Evolutionary conservation across 2,797 vertebrate species (phyloP), one percentile per base, ranked within the genome.

Genomic region (Typhlichthys eigenmanni): DNA sequence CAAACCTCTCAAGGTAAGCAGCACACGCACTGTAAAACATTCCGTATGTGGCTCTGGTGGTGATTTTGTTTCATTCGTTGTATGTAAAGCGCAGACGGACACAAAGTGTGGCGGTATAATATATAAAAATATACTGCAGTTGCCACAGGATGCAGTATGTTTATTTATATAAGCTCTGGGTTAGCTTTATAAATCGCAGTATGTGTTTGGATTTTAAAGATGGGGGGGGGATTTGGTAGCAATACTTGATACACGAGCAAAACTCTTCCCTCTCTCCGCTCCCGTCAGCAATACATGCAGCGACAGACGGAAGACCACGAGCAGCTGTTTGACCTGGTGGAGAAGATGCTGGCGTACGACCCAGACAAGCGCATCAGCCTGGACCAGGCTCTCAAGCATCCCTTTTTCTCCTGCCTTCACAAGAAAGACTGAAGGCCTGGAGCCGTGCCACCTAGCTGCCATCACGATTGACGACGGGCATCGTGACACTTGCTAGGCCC

Each of bases 321-420:
- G 55, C 87, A 91, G 66, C 91, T 96, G 13, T 98, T 95, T 81
- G 93, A 96, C 83, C 92, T 97, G 59, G 85, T 96, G 19, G 75
- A 92, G 75, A 95, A 92, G 81, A 94, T 96, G 95, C 57, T 99
- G 88, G 92, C 93, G 14, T 98, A 94, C 4, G 94, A 97, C 52
- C 92, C 93, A 34, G 57, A 85, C 0, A 91, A 92, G 80, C 88
- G 92, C 58, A 94, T 98, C 68, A 92, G 89, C 47, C 89, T 96
- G 47, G 87, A 81, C 1, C 95, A 97, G 82, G 91, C 94, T 3
- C 82, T 96, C 24, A 76, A 72, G 8, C 95, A 96, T 70, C 90
- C 92, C 47, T 96, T 96, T 71, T 95, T 96, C 78, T 71, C 82
- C 58, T 80, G 71, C 2, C 76, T 87, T 61, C 81, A 58, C 69